Base-by-base conservation (phyloP, 2,888 invertebrate species). In the Meandrusa payeni region DNA sequence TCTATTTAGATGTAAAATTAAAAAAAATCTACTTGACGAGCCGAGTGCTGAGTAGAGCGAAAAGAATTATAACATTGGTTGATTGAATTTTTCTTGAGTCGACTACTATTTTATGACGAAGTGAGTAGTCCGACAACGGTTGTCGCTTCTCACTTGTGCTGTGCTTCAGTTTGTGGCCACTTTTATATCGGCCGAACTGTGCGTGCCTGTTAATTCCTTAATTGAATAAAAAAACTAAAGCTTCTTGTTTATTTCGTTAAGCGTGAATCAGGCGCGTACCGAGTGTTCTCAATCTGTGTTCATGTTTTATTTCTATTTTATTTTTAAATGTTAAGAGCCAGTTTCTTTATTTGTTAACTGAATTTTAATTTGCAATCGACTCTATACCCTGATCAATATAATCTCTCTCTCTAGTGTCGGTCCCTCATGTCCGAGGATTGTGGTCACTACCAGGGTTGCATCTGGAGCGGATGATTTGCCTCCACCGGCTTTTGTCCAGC, bases 121-220 rank as follows among this genome's bases (percentile, higher is more conserved):
- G 88, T 87, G 88, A 88, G 88, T 79, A 88, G 88, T 86, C 76
- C 87, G 87, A 87, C 88, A 54, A 62, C 49, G 43, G 50, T 50
- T 64, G 86, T 82, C 88, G 88, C 87, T 88, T 87, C 88, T 88
- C 88, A 88, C 88, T 76, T 87, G 83, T 79, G 74, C 41, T 54
- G 32, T 40, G 23, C 42, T 31, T 22, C 11, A 43, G 44, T 47
- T 17, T 47, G 7, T 44, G 50, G 53, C 52, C 59, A 59, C 66
- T 79, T 85, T 79, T 87, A 85, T 87, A 86, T 76, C 59, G 69
- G 54, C 67, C 59, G 59, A 68, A 75, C 66, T 59, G 76, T 82
- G 86, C 85, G 86, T 88, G 88, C 49, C 71, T 41, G 71, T 71
- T 88, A 88, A 88, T 85, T 80, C 76, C 76, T 86, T 88, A 88